Evolutionary conservation across 2,888 invertebrate species (phyloP), one percentile per base, ranked within the genome.

Genomic region (Cataglyphis altisquamis): DNA sequence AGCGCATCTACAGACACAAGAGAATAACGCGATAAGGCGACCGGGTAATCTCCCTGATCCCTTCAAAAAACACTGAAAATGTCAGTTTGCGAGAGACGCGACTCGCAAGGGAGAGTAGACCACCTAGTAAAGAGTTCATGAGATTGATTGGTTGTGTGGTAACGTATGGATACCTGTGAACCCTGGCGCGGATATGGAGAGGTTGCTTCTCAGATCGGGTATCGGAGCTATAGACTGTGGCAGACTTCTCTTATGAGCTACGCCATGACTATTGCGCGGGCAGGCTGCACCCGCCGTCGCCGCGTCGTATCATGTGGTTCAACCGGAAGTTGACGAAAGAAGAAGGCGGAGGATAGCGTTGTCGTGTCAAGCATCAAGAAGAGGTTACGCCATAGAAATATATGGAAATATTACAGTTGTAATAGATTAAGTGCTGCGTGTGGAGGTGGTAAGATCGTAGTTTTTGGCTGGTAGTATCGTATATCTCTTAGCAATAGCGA

Each of bases 151-250:
- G 89, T 89, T 93, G 88, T 94, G 91, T 90, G 95, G 94, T 92
- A 95, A 95, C 91, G 91, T 92, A 86, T 91, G 92, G 93, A 91
- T 95, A 96, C 96, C 95, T 95, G 95, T 95, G 93, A 95, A 95
- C 92, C 95, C 94, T 94, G 94, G 94, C 92, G 94, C 94, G 93
- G 94, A 94, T 91, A 94, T 92, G 93, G 94, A 94, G 94, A 96
- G 95, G 94, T 96, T 96, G 95, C 96, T 96, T 95, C 98, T 97
- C 95, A 98, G 97, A 96, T 98, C 97, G 95, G 98, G 98, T 95
- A 98, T 98, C 95, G 98, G 97, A 95, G 96, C 96, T 95, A 98
- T 97, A 95, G 97, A 97, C 96, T 97, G 97, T 95, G 98, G 97
- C 96, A 98, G 97, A 95, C 97, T 96, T 94, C 97, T 97, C 96